Percentiles rank a stretch among this genome's conserved stretches.
phyloP scores from a whole-genome alignment of 2,888 invertebrate genomes.

The Aphidius colemani region DNA sequence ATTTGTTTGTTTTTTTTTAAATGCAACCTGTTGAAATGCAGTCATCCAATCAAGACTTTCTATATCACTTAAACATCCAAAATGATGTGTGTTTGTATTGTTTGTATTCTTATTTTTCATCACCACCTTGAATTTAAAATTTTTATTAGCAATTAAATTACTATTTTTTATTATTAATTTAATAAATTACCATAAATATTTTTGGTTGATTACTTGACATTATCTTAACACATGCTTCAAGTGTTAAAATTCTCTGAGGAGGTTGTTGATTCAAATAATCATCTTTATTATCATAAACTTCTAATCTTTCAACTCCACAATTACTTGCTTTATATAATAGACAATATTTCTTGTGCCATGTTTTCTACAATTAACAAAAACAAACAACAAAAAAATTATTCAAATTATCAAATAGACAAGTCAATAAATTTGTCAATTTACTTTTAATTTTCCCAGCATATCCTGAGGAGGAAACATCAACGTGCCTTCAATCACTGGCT shows the following conservation, averaged over 20 bases:
- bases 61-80: constrained; percentile 71
- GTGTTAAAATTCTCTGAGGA: constrained; percentile 75
- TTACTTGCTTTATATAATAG: constrained; percentile 81
- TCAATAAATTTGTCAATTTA: constrained; percentile 62
- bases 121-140: constrained; percentile 65
- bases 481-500: constrained; percentile 76
- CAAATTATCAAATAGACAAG: background rate
- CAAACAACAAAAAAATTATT: constrained; percentile 4
- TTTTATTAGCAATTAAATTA: background rate
- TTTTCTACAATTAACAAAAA: constrained; percentile 69
- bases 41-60: constrained; percentile 79
- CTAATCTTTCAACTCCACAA: constrained; percentile 82
- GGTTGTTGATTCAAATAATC: constrained; percentile 68
- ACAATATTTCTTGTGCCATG: constrained; percentile 80
- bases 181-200: constrained; percentile 59
- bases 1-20: constrained; percentile 68
- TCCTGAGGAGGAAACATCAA: constrained; percentile 79
- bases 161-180: constrained; percentile 60
- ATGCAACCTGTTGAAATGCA: constrained; percentile 81
- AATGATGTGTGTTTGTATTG: constrained; percentile 62
- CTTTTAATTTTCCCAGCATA: constrained; percentile 76
- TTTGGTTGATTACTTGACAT: constrained; percentile 61
- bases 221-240: constrained; percentile 88
- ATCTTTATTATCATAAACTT: constrained; percentile 82
- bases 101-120: constrained; percentile 65